These are phyloP conservation scores for Pseudolaguvia tuberculata DNA, from an alignment of 2,113 vertebrate species.

Conservation along the genomic window DNA sequence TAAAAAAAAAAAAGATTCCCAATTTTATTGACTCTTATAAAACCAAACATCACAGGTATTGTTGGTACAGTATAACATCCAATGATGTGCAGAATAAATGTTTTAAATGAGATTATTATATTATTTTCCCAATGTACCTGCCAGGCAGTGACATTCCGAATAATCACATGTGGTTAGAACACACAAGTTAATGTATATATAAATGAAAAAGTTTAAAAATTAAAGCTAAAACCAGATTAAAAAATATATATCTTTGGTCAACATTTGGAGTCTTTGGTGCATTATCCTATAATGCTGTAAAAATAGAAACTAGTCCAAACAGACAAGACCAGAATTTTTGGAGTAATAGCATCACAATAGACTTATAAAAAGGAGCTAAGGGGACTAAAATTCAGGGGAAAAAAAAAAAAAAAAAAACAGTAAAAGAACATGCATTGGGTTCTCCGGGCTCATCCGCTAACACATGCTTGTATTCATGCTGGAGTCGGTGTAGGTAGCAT, in stretches of 20 bases:
- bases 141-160: neutral
- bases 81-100: slow-evolving; percentile 17
- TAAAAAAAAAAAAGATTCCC: slow-evolving; percentile 2
- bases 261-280: slow-evolving; percentile 27
- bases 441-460: neutral
- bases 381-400: too few species aligned
- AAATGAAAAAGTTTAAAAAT: slow-evolving; percentile 1
- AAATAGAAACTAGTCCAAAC: slow-evolving; percentile 27
- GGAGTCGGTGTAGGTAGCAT: slow-evolving; percentile 67
- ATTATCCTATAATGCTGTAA: slow-evolving; percentile 8
- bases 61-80: slow-evolving; percentile 14
- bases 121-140: slow-evolving; percentile 19
- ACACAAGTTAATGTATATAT: neutral
- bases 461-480: neutral
- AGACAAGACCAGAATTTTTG: neutral
- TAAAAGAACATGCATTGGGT: neutral
- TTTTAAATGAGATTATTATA: neutral
- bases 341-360: slow-evolving; percentile 12
- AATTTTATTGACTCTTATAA: slow-evolving; percentile 35
- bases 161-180: slow-evolving; percentile 16
- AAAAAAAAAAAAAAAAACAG: slow-evolving; percentile 8
- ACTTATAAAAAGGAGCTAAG: too few species aligned
- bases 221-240: neutral
- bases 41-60: slow-evolving; percentile 22
- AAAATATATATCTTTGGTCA: neutral